Evolutionary conservation across 1,140 invertebrate species (phyloP), one percentile per base, ranked within the genome.

Genomic region (Diorhabda sublineata): DNA sequence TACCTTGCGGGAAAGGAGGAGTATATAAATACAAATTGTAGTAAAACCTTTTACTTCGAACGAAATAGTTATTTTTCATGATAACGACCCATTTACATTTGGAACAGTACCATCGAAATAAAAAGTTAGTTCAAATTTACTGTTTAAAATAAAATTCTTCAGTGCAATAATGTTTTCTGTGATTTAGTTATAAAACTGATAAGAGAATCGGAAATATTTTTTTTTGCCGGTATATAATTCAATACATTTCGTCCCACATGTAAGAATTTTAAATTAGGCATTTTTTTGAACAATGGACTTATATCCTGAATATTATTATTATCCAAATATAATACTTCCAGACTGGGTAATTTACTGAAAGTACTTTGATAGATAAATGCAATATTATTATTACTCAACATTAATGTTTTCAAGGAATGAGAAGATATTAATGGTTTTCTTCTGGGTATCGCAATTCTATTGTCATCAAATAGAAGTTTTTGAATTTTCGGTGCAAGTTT

Each of bases 281-380:
- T 43, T 8, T 69, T 69, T 6, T 58, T 52, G 64, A 80, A 78
- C 57, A 73, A 69, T 11, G 76, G 69, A 6, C 56, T 70, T 62
- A 77, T 56, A 59, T 45, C 59, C 11, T 69, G 73, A 26, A 78
- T 45, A 9, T 61, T 71, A 64, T 80, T 80, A 3, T 71, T 70
- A 67, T 78, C 74, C 61, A 78, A 69, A 71, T 77, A 78, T 52
- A 79, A 69, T 11, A 76, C 73, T 68, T 70, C 62, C n/a, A 79
- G 60, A 41, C 59, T 43, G 3, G 76, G 76, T 64, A 78, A 59
- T 60, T 71, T 71, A 3, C 57, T 42, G 52, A 79, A 79, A 44
- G 75, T 74, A 11, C 70, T 61, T 5, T 64, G 59, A 45, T 69
- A 69, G 3, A 78, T 61, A 3, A 62, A 68, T 26, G 58, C 52